Percentiles rank a stretch among this genome's conserved stretches.
Evolutionary conservation across 2,113 vertebrate species (phyloP).

Genomic region (Catagonus wagneri): DNA sequence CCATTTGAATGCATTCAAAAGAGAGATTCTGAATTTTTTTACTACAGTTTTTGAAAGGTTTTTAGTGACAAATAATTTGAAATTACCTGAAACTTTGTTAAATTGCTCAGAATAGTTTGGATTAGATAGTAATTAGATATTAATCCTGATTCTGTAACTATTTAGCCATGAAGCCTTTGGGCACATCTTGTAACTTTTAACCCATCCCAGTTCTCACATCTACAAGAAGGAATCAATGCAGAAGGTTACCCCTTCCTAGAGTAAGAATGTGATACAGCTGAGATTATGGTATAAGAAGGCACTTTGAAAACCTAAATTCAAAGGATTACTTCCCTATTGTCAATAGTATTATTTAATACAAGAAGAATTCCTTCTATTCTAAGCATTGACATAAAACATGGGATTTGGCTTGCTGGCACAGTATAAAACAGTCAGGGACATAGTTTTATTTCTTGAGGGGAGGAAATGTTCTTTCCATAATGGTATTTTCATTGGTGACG

Average conservation of each 20-base stretch:
- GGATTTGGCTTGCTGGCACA: conserved; percentile 49
- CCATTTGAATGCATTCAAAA: neutral
- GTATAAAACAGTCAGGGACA: neutral
- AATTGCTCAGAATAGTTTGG: neutral
- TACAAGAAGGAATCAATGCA: neutral
- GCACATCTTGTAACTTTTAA: conserved; percentile 19
- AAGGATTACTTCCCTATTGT: neutral
- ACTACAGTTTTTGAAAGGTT: neutral
- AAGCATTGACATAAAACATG: conserved; percentile 1
- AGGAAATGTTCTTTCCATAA: neutral
- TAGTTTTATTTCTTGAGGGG: conserved; percentile 49
- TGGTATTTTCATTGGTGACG: conserved; percentile 25
- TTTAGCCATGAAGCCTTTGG: neutral
- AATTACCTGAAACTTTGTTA: neutral
- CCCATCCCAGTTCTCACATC: neutral
- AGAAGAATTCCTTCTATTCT: neutral
- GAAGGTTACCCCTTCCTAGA: neutral
- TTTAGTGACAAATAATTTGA: conserved; percentile 51
- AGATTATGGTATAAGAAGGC: neutral
- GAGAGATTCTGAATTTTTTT: neutral
- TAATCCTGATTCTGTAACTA: conserved; percentile 27
- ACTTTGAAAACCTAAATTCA: conserved; percentile 49
- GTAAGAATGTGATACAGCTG: conserved; percentile 16
- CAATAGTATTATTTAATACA: conserved; percentile 8
- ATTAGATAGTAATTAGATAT: conserved; percentile 30